A percentile compares a stretch with the other conserved stretches of the same genome.
These are phyloP conservation scores for Regulus satrapa DNA, from an alignment of 2,113 vertebrate genomes.

Conservation along the genomic window DNA sequence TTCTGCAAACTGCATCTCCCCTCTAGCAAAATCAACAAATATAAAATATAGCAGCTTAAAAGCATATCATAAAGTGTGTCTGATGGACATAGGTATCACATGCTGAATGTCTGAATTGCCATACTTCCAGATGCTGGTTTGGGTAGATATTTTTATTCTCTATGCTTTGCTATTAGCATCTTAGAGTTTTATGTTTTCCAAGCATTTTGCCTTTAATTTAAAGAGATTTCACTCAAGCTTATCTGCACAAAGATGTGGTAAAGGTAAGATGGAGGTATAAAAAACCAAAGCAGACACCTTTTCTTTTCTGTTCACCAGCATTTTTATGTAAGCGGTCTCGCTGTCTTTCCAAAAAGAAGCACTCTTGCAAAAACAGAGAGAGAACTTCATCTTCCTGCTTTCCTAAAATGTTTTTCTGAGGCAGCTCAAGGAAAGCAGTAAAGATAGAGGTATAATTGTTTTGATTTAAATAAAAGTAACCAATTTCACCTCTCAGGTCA, in stretches of 20 bases:
- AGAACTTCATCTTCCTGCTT: not conserved
- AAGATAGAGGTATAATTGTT: conserved; percentile 8
- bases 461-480: conserved; percentile 28
- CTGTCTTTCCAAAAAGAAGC: not conserved
- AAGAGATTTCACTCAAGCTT: not conserved
- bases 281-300: not conserved
- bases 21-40: not conserved
- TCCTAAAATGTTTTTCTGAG: not conserved
- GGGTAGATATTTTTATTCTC: not conserved
- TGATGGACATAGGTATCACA: not conserved
- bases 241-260: not conserved
- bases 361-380: not conserved
- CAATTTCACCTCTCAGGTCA: conserved; percentile 20
- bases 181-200: not conserved
- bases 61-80: not conserved
- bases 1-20: not conserved
- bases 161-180: not conserved
- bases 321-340: not conserved
- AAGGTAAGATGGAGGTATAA: not conserved
- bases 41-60: not conserved
- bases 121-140: not conserved
- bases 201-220: not conserved
- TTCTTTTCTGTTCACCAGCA: not conserved
- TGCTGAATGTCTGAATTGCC: not conserved
- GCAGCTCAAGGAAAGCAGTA: not conserved